A percentile compares a stretch with the other conserved stretches of the same genome.
Conservation (phyloP, 1,140 invertebrate genomes). For the Mactra quadrangularis region DNA sequence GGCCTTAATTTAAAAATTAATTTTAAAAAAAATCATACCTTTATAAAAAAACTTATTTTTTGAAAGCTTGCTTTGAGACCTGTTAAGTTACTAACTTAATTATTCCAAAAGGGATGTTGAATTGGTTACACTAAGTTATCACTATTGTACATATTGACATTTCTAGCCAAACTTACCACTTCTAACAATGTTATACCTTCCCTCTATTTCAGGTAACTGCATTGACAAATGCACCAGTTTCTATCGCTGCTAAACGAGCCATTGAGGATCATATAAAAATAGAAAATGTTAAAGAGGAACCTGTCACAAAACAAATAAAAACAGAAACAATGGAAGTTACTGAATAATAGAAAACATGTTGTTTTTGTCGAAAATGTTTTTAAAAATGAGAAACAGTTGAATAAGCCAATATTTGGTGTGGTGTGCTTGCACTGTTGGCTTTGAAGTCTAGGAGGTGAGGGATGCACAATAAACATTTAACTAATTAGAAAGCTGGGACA, state of each 20-base stretch:
- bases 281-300: slow-evolving; percentile 51
- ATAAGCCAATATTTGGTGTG: not conserved
- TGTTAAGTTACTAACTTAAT: too few relatives aligned
- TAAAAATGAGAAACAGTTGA: not conserved
- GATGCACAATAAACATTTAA: not conserved
- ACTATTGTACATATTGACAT: not conserved
- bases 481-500: not conserved
- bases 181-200: too few relatives aligned
- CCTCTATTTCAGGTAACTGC: slow-evolving; percentile 65
- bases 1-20: too few relatives aligned
- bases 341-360: not conserved
- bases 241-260: slow-evolving; percentile 66
- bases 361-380: not conserved
- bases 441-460: not conserved
- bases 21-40: too few relatives aligned
- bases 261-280: slow-evolving; percentile 61
- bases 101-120: too few relatives aligned
- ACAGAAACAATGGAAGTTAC: slow-evolving; percentile 42
- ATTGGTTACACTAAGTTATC: not conserved
- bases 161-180: too few relatives aligned
- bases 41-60: too few relatives aligned
- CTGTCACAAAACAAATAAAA: slow-evolving; percentile 66
- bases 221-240: slow-evolving; percentile 64
- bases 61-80: too few relatives aligned
- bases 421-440: slow-evolving; percentile 1